phyloP scores from a whole-genome alignment of 1,140 invertebrate species.

The Penaeus vannamei region DNA sequence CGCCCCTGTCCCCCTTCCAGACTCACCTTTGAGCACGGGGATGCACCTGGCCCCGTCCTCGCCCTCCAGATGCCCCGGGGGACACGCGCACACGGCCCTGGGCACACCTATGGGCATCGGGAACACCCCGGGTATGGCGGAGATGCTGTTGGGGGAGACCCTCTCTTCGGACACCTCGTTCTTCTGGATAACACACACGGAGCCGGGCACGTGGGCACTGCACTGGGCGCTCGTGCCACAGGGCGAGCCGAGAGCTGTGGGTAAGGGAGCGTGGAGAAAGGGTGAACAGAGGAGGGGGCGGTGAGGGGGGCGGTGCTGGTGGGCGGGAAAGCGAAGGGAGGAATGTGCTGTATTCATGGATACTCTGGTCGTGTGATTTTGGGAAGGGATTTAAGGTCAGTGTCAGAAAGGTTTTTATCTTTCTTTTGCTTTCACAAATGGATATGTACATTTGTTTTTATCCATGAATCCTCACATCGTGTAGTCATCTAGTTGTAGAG shows the following conservation, averaged over 20 bases:
- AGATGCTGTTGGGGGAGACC: conserved; percentile 33
- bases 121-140: conserved; percentile 41
- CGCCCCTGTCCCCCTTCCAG: not conserved
- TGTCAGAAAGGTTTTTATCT: no score
- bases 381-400: no score
- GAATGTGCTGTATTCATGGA: not conserved
- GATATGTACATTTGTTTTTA: no score
- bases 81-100: conserved; percentile 48
- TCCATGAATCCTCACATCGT: no score
- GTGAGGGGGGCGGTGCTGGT: not conserved
- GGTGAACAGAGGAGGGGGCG: not conserved
- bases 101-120: conserved; percentile 37
- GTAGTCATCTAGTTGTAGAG: no score
- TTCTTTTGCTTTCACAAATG: no score
- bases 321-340: not conserved
- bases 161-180: no score
- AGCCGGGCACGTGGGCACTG: conserved; percentile 31
- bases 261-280: not conserved
- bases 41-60: conserved; percentile 50
- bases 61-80: conserved; percentile 41
- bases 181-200: conserved; percentile 52
- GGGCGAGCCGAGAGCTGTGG: conserved; percentile 41
- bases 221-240: conserved; percentile 57
- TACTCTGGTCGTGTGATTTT: no score
- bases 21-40: conserved; percentile 49